Base-by-base conservation (phyloP, 2,888 invertebrate genomes). In the Stramonita haemastoma region DNA sequence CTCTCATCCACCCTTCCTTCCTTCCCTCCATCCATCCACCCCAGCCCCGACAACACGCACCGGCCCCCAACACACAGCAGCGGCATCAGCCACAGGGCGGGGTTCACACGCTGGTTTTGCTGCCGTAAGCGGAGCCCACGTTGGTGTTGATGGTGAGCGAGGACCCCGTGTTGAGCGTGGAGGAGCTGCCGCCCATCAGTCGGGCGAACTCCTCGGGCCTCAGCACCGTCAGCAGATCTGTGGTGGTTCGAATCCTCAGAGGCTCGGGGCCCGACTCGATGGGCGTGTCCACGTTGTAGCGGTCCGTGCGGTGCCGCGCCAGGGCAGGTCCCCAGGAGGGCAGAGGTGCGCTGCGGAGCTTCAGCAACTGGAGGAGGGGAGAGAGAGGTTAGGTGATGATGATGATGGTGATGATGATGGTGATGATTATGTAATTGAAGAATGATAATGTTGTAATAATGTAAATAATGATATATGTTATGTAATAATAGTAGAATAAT, bases 271-370 rank as follows among this genome's bases (percentile, higher is more conserved):
- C 87, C 34, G 87, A 32, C 17, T 87, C 86, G 81, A 84, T 77
- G 34, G 89, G 70, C 29, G 87, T 73, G 46, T 89, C 88, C 32
- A 79, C 46, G 36, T 89, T 87, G 81, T 90, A 90, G 22, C 87
- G 81, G 32, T 89, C 90, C 15, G 87, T 90, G 85, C 91, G 90
- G 81, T 91, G 70, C 13, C 83, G 70, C 22, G 90, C 90, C 87
- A 90, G 56, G 15, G 91, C 91, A 0, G 91, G 91, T 26, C 91
- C 91, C 91, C 91, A 91, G 29, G 89, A 87, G 22, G 91, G 91
- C 36, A 91, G 73, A n/a, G 91, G 91, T 34, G 88, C 83, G 46
- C 87, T 89, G 15, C 90, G 87, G 86, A 90, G 79, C 56, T 86
- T 88, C 84, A 91, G 89, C 56, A 91, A 85, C 91, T 91, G 88